These are phyloP conservation scores for Lordiphosa stackelbergi DNA, from an alignment of 1,140 invertebrate genomes.

Conservation along the genomic window DNA sequence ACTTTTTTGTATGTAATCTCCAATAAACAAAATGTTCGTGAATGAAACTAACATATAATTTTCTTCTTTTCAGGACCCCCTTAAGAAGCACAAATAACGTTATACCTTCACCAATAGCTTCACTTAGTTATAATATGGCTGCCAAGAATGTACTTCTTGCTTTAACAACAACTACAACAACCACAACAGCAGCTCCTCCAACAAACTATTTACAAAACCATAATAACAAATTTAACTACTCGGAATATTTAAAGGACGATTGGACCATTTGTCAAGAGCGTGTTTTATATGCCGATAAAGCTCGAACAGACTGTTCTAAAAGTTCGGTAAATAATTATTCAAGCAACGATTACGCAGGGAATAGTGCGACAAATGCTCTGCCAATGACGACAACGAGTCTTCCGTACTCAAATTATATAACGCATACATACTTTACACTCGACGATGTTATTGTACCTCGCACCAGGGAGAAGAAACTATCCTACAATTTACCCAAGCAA, in stretches of 20 bases:
- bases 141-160: background rate
- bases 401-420: slow-evolving; percentile 33
- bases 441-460: slow-evolving; percentile 38
- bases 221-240: slow-evolving; percentile 6
- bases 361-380: slow-evolving; percentile 11
- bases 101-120: slow-evolving; percentile 3
- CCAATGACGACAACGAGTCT: slow-evolving; percentile 29
- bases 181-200: background rate
- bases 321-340: background rate
- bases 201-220: background rate
- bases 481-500: slow-evolving; percentile 9
- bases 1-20: no score
- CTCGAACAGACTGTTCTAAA: slow-evolving; percentile 15
- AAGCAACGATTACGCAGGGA: slow-evolving; percentile 13
- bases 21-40: no score
- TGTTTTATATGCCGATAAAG: slow-evolving; percentile 4
- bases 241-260: slow-evolving; percentile 5
- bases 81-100: background rate
- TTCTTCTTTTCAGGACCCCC: background rate
- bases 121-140: slow-evolving; percentile 1
- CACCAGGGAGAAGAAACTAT: background rate
- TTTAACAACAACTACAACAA: background rate
- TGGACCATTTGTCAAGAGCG: slow-evolving; percentile 22
- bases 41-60: no score
- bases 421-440: slow-evolving; percentile 37